Evolutionary conservation across 2,888 invertebrate genomes (phyloP), one percentile per base, ranked within the genome.

Genomic region (Acrobasis consociella): DNA sequence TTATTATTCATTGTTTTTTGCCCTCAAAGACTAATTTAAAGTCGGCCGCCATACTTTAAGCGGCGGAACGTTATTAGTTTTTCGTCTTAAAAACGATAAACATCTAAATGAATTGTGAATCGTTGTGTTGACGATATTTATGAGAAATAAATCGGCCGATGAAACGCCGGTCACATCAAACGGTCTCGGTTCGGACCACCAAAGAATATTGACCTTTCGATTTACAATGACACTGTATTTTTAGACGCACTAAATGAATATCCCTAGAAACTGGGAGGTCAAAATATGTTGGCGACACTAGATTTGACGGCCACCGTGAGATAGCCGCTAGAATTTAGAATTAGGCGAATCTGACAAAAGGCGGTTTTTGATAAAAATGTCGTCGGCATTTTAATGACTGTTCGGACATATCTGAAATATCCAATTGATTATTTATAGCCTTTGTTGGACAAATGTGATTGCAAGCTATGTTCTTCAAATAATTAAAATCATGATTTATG

Each of bases 41-140:
- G 59, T 55, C 49, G 49, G 62, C 55, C 55, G 55, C 22, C 38
- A 55, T 38, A 52, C 46, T 55, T 62, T 55, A 16, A 62, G 49
- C 70, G 69, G 78, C 75, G 79, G 85, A 83, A 83, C 85, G 83
- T 82, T 86, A 87, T 89, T 86, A 85, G 85, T 82, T 84, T 85
- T 89, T 88, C 87, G 77, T 78, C 81, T 84, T 81, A 88, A 87
- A 81, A 82, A 72, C 86, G 90, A 90, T 90, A 89, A 86, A 86
- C 75, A 91, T 91, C 89, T 87, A 79, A 89, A 89, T 89, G 82
- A 86, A 85, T 88, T 85, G 80, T 81, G 82, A 80, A 83, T 80
- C 82, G 79, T 82, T 86, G 79, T 77, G 81, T 84, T 75, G 76
- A 78, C 81, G 79, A 82, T 82, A 76, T 87, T 87, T 88, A 86